A percentile compares a stretch with the other conserved stretches of the same genome.
phyloP scores from a whole-genome alignment of 2,797 vertebrate genomes.

The Euphonia xanthogaster region DNA sequence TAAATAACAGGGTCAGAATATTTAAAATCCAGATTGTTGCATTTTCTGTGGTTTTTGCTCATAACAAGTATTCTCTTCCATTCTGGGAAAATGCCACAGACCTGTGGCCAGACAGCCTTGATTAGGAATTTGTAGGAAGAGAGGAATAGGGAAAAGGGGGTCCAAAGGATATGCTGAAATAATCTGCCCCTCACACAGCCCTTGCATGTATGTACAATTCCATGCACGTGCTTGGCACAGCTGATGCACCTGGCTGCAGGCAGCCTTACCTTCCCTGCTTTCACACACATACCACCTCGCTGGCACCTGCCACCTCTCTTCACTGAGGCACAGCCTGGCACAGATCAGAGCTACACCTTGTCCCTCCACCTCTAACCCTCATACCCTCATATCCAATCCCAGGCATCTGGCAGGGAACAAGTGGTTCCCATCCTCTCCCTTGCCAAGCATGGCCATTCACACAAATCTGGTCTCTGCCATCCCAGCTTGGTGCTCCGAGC shows the following conservation, averaged over 20 bases:
- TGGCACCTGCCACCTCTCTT: neutral
- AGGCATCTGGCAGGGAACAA: neutral
- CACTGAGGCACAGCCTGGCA: neutral
- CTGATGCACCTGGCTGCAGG: fast-evolving
- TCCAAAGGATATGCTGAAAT: neutral
- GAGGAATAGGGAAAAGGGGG: neutral
- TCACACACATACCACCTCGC: neutral
- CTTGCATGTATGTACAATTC: neutral
- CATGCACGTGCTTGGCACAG: neutral
- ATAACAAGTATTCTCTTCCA: neutral
- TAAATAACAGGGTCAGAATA: slow-evolving; percentile 49
- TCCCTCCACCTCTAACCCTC: neutral
- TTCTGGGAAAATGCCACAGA: neutral
- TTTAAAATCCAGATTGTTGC: slow-evolving; percentile 35
- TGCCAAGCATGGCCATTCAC: neutral
- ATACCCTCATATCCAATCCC: neutral
- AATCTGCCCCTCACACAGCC: neutral
- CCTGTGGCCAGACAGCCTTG: neutral
- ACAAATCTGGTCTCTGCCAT: neutral
- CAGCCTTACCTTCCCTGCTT: neutral
- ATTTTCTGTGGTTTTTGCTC: slow-evolving; percentile 23
- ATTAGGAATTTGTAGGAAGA: neutral
- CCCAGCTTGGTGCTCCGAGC: neutral
- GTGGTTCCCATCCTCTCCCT: neutral
- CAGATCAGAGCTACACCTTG: neutral